Evolutionary conservation across 2,113 vertebrate species (phyloP).

Genomic region (Oplegnathus fasciatus): DNA sequence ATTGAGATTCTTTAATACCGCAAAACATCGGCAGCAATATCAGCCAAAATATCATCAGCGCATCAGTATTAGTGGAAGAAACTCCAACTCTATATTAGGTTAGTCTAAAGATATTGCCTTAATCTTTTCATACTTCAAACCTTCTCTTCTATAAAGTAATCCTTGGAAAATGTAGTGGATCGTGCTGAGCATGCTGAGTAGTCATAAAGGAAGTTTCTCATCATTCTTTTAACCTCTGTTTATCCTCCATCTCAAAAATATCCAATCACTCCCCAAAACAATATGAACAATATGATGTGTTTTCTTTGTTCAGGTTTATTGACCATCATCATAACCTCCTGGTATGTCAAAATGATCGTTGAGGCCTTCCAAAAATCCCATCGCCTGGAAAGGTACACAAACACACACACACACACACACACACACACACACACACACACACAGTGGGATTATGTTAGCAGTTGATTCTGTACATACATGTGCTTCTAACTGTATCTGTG

Average conservation of each 20-base stretch:
- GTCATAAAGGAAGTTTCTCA: neutral
- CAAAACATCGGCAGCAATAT: neutral
- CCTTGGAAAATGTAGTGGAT: neutral
- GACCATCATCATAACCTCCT: slow-evolving; percentile 88
- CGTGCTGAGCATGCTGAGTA: neutral
- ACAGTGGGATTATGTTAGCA: neutral
- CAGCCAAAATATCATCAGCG: neutral
- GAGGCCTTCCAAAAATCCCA: slow-evolving; percentile 10
- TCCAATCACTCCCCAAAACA: neutral
- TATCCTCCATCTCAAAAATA: neutral
- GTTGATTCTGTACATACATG: neutral
- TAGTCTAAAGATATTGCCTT: neutral
- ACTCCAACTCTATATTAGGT: neutral
- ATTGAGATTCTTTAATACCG: too few species aligned
- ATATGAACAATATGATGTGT: neutral
- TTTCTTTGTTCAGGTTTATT: slow-evolving; percentile 84
- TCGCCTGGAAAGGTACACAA: slow-evolving; percentile 46
- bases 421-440: neutral
- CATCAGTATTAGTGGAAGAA: neutral
- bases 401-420: slow-evolving; percentile 8
- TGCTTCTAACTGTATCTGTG: neutral
- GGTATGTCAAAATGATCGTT: slow-evolving; percentile 89
- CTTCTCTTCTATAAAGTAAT: neutral
- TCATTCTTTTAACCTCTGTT: neutral
- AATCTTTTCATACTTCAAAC: neutral